Percentiles rank a stretch among this genome's conserved stretches.
phyloP scores from a whole-genome alignment of 2,888 invertebrate species.

The Drosophila paramelanica region DNA sequence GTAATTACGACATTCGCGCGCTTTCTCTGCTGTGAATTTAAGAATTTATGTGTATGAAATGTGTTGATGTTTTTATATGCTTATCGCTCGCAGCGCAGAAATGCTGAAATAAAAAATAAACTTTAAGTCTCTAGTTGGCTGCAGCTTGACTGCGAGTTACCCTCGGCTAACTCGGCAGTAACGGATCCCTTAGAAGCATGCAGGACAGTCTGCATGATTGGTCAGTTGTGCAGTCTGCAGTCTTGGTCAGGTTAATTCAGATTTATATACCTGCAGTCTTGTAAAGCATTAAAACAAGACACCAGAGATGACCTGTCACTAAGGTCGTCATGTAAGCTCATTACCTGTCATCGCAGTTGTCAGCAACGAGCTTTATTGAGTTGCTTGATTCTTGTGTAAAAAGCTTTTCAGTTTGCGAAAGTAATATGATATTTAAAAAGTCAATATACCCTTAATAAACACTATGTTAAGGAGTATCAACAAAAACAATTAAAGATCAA shows the following conservation, averaged over 20 bases:
- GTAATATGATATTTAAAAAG: background rate
- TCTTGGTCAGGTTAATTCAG: too few species aligned
- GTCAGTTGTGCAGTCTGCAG: background rate
- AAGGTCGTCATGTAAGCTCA: background rate
- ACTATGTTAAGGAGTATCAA: conserved; percentile 2
- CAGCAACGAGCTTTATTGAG: too few species aligned
- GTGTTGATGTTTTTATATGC: conserved; percentile 56
- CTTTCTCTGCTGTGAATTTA: conserved; percentile 57
- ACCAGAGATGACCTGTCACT: background rate
- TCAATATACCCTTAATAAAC: background rate
- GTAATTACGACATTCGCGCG: conserved; percentile 66
- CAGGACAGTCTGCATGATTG: background rate
- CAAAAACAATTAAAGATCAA: conserved; percentile 27
- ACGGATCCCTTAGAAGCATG: conserved; percentile 16
- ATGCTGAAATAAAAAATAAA: conserved; percentile 29
- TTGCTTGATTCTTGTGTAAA: too few species aligned
- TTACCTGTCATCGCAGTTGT: too few species aligned
- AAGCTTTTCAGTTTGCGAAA: background rate
- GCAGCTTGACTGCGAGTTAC: conserved; percentile 23
- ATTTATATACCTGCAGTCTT: too few species aligned
- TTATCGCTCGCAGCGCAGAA: conserved; percentile 55
- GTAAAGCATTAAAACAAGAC: too few species aligned
- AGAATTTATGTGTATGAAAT: conserved; percentile 49
- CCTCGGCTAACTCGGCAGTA: background rate
- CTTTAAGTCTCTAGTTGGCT: background rate